These are phyloP conservation scores for Antheraea mylitta DNA, from an alignment of 1,140 invertebrate species.

Conservation along the genomic window DNA sequence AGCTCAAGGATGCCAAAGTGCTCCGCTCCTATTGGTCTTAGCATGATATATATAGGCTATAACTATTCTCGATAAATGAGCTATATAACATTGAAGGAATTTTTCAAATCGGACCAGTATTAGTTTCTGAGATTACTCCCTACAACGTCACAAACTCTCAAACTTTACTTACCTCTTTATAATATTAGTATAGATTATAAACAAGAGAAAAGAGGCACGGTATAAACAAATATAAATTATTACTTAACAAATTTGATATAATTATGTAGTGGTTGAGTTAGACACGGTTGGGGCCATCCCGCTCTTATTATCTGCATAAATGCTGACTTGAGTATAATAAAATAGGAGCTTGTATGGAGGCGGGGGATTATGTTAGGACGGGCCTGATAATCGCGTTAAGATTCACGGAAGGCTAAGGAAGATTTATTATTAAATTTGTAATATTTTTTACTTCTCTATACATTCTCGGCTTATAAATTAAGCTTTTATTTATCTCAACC, in stretches of 20 bases:
- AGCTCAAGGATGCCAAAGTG: too few species aligned
- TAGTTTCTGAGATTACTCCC: too few species aligned
- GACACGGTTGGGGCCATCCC: background rate
- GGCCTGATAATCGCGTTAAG: conserved; percentile 14
- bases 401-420: conserved; percentile 1
- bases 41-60: too few species aligned
- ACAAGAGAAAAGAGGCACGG: background rate
- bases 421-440: conserved; percentile 5
- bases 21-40: too few species aligned
- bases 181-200: background rate
- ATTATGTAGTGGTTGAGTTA: conserved; percentile 3
- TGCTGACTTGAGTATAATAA: conserved; percentile 15
- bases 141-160: too few species aligned
- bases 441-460: background rate
- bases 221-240: conserved; percentile 3
- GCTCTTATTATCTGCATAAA: conserved; percentile 14
- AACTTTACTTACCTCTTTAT: too few species aligned
- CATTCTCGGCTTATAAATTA: background rate
- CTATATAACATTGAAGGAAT: too few species aligned
- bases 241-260: conserved; percentile 12
- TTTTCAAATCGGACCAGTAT: too few species aligned
- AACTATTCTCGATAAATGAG: too few species aligned
- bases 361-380: conserved; percentile 11
- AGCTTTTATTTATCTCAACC: too few species aligned
- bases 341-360: conserved; percentile 8